These are phyloP conservation scores for Dunckerocampus dactyliophorus DNA, from an alignment of 2,113 vertebrate species.

Conservation along the genomic window DNA sequence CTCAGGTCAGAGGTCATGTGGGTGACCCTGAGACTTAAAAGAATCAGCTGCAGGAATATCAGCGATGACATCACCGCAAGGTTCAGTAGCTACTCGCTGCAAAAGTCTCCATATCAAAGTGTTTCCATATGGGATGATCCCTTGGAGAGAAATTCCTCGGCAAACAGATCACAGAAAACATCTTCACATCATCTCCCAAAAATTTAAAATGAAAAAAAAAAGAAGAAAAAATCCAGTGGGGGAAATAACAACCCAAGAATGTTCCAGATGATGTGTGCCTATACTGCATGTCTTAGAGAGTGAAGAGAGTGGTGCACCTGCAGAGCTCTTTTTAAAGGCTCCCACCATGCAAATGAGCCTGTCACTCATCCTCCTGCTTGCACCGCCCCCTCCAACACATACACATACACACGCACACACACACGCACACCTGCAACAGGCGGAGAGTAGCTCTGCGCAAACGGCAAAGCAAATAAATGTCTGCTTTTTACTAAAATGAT, in stretches of 20 bases:
- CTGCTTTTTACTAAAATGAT: too few species aligned
- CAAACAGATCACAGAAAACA: slow-evolving; percentile 13
- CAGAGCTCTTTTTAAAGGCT: slow-evolving; percentile 60
- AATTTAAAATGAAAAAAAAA: neutral
- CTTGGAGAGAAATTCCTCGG: slow-evolving; percentile 11
- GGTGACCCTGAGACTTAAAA: slow-evolving; percentile 44
- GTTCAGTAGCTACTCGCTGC: slow-evolving; percentile 33
- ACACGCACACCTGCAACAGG: too few species aligned
- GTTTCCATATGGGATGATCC: neutral
- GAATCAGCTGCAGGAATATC: slow-evolving; percentile 46
- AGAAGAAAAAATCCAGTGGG: neutral
- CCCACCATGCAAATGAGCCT: slow-evolving; percentile 62
- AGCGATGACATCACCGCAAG: slow-evolving; percentile 49
- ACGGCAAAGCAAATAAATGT: too few species aligned
- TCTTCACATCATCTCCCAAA: slow-evolving; percentile 8
- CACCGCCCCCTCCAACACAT: slow-evolving; percentile 40
- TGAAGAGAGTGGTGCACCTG: slow-evolving; percentile 56
- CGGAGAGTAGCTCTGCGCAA: too few species aligned
- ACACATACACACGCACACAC: too few species aligned
- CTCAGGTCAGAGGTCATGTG: slow-evolving; percentile 34
- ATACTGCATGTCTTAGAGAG: slow-evolving; percentile 14
- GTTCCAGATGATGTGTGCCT: neutral
- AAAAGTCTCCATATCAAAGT: slow-evolving; percentile 44
- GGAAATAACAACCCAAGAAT: neutral
- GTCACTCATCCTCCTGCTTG: slow-evolving; percentile 54